phyloP scores from a whole-genome alignment of 1,140 invertebrate species.

The Coenobita brevimanus region DNA sequence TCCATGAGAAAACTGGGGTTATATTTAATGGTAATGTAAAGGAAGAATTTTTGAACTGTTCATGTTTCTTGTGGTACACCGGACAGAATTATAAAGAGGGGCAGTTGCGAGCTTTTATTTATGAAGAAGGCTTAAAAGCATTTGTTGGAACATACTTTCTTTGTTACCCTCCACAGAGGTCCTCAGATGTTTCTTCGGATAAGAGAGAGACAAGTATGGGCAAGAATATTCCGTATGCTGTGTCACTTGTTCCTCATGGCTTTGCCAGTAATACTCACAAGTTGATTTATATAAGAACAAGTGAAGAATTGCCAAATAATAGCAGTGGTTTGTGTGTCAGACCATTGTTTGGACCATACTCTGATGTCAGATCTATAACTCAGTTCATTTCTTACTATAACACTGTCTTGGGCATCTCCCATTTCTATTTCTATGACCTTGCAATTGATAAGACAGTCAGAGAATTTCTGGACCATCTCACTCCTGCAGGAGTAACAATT shows the following conservation, averaged over 20 bases:
- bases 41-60: slow-evolving; percentile 23
- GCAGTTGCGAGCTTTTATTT: slow-evolving; percentile 44
- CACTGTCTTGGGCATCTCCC: slow-evolving; percentile 16
- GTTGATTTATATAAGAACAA: slow-evolving; percentile 31
- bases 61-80: slow-evolving; percentile 57
- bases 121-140: slow-evolving; percentile 54
- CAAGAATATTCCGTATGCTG: slow-evolving; percentile 51
- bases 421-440: slow-evolving; percentile 64
- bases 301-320: neutral
- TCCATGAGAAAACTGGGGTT: slow-evolving; percentile 11
- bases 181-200: neutral
- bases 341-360: slow-evolving; percentile 56
- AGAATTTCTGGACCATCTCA: neutral
- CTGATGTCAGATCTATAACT: slow-evolving; percentile 19
- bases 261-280: slow-evolving; percentile 5
- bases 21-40: slow-evolving; percentile 26
- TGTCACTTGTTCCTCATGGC: slow-evolving; percentile 30
- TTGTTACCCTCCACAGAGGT: slow-evolving; percentile 46
- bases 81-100: slow-evolving; percentile 15
- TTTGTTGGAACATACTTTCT: slow-evolving; percentile 60
- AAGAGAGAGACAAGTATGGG: neutral
- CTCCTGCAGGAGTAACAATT: neutral
- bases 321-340: slow-evolving; percentile 54
- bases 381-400: slow-evolving; percentile 59
- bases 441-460: slow-evolving; percentile 16